Conservation (phyloP, 2,797 vertebrate genomes). For the Poecilia gillii region DNA sequence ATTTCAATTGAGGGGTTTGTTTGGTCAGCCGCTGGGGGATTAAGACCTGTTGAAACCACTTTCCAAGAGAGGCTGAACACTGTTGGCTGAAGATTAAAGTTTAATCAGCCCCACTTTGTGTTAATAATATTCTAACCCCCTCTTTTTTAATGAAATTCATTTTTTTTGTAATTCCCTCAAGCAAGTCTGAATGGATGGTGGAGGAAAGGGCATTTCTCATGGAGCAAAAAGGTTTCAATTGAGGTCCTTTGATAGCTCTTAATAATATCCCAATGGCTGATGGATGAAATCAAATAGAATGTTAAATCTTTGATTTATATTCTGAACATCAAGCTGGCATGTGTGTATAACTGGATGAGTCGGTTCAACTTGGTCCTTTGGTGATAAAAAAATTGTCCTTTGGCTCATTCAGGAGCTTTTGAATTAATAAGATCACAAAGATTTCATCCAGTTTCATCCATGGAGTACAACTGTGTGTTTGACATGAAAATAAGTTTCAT, state of each 20-base stretch:
- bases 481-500: neutral
- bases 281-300: slow-evolving; percentile 77
- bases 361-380: slow-evolving; percentile 37
- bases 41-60: slow-evolving; percentile 72
- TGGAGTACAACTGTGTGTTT: neutral
- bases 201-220: slow-evolving; percentile 49
- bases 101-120: slow-evolving; percentile 57
- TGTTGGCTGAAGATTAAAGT: slow-evolving; percentile 60
- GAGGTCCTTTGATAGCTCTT: slow-evolving; percentile 70
- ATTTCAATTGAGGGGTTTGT: slow-evolving; percentile 53
- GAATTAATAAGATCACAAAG: slow-evolving; percentile 57
- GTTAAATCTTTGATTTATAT: slow-evolving; percentile 74
- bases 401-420: slow-evolving; percentile 48
- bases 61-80: slow-evolving; percentile 46
- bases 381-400: slow-evolving; percentile 49
- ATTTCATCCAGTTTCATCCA: slow-evolving; percentile 29
- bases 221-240: slow-evolving; percentile 79
- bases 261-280: slow-evolving; percentile 75
- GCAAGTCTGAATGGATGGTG: slow-evolving; percentile 50
- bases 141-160: slow-evolving; percentile 58
- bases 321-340: slow-evolving; percentile 52
- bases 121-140: slow-evolving; percentile 57
- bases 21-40: slow-evolving; percentile 56
- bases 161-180: slow-evolving; percentile 55
- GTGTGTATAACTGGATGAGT: slow-evolving; percentile 28